Evolutionary conservation across 1,140 invertebrate genomes (phyloP).

Genomic region (Hylaeus volcanicus): DNA sequence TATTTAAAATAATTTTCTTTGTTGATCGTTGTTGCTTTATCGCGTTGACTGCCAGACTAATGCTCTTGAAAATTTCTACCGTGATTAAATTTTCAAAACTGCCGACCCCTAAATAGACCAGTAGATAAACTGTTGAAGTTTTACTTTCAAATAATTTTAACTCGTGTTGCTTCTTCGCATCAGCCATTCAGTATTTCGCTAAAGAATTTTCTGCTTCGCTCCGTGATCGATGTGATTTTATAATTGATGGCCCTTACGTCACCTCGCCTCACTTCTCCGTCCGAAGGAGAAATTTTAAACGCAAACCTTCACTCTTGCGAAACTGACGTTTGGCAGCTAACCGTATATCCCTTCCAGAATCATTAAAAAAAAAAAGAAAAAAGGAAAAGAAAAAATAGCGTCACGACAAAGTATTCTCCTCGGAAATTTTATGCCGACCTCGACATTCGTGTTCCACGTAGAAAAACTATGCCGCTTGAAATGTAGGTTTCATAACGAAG

Average conservation of each 20-base stretch:
- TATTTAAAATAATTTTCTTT: too few species aligned
- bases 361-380: neutral
- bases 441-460: neutral
- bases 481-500: neutral
- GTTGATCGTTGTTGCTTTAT: too few species aligned
- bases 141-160: too few species aligned
- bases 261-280: neutral
- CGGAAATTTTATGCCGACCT: neutral
- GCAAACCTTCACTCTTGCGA: neutral
- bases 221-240: neutral
- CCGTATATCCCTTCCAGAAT: neutral
- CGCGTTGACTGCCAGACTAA: too few species aligned
- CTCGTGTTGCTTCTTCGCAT: too few species aligned
- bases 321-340: too few species aligned
- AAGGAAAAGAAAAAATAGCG: too few species aligned
- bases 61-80: too few species aligned
- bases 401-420: neutral
- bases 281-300: neutral
- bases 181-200: too few species aligned
- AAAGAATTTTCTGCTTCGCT: neutral
- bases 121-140: too few species aligned
- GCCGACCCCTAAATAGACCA: too few species aligned
- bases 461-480: neutral
- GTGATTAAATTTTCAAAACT: too few species aligned
- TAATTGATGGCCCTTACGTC: neutral